A percentile compares a stretch with the other conserved stretches of the same genome.
Conservation (phyloP, 2,888 invertebrate genomes). For the Cryptus armator region DNA sequence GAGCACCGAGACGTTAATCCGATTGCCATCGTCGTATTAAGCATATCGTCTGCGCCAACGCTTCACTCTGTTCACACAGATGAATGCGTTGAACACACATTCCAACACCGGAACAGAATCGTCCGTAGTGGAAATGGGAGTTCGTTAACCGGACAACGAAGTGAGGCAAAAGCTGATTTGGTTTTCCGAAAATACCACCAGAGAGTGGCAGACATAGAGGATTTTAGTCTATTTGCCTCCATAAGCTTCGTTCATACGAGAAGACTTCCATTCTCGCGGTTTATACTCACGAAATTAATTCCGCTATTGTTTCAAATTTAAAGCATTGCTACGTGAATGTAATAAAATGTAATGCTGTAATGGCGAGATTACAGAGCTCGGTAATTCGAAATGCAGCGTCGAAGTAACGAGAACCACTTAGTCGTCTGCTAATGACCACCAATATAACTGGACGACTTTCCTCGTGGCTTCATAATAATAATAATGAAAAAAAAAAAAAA, state of each 20-base stretch:
- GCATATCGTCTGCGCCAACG: constrained; percentile 46
- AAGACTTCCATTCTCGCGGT: background rate
- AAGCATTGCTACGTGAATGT: background rate
- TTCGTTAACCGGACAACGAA: constrained; percentile 20
- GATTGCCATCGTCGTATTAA: constrained; percentile 49
- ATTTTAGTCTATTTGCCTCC: background rate
- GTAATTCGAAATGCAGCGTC: no score
- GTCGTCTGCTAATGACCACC: background rate
- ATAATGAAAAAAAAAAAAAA: background rate
- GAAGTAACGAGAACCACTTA: constrained; percentile 25
- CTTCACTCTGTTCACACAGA: constrained; percentile 9
- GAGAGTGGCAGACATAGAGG: background rate
- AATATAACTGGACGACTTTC: constrained; percentile 4
- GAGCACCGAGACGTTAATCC: constrained; percentile 43
- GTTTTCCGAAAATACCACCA: background rate
- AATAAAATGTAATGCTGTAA: no score
- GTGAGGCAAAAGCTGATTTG: background rate
- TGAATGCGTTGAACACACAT: background rate
- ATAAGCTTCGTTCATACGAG: background rate
- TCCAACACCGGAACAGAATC: background rate
- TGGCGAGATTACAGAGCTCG: no score
- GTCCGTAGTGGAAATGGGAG: background rate
- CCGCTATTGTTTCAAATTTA: no score
- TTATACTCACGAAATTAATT: background rate
- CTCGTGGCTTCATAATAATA: background rate